Conservation (phyloP, 2,797 vertebrate species). For the Paratrypauchen microcephalus region DNA sequence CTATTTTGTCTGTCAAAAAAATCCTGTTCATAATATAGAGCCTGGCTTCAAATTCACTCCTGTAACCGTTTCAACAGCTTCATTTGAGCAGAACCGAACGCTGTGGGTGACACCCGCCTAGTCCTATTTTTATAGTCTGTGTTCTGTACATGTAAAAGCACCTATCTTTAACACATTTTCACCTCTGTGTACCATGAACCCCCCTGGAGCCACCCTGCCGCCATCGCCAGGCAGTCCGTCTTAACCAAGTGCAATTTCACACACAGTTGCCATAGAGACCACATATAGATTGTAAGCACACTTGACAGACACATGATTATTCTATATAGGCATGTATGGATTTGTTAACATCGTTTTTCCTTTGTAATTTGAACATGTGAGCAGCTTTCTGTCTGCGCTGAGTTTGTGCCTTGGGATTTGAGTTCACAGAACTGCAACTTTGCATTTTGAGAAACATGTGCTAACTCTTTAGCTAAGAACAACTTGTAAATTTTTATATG, state of each 20-base stretch:
- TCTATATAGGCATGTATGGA: slow-evolving; percentile 7
- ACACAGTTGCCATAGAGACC: slow-evolving; percentile 25
- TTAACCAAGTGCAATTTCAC: slow-evolving; percentile 30
- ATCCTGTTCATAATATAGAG: too few relatives aligned
- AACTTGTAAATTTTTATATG: slow-evolving; percentile 2
- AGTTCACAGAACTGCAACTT: neutral
- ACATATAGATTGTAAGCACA: neutral
- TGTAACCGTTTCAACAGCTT: too few relatives aligned
- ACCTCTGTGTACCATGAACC: slow-evolving; percentile 47
- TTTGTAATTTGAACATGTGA: neutral
- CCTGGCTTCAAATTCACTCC: too few relatives aligned
- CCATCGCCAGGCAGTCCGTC: slow-evolving; percentile 35
- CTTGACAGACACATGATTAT: slow-evolving; percentile 2
- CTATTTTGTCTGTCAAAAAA: too few relatives aligned
- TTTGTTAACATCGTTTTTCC: too few relatives aligned
- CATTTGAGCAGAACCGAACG: neutral
- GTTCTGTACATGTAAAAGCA: slow-evolving; percentile 16
- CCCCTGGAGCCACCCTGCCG: slow-evolving; percentile 24
- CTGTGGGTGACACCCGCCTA: slow-evolving; percentile 5
- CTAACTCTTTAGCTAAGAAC: neutral
- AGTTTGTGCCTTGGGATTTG: slow-evolving; percentile 2
- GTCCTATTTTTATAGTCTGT: too few relatives aligned
- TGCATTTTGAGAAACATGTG: neutral
- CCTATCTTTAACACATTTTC: slow-evolving; percentile 46
- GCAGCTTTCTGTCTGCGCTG: neutral